Evolutionary conservation across 2,797 vertebrate species (phyloP).

Genomic region (Propithecus perrieri): DNA sequence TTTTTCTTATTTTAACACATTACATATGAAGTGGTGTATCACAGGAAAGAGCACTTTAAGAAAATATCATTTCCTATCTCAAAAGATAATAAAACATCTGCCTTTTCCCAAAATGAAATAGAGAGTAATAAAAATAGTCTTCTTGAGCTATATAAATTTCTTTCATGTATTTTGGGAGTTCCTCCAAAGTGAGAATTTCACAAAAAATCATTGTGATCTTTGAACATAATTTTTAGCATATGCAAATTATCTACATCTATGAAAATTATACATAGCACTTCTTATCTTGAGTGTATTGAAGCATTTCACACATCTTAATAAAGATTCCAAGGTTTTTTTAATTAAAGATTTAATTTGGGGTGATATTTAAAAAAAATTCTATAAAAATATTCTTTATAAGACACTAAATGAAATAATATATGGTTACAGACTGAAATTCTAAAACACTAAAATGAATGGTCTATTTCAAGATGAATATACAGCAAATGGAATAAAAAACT

Average conservation of each 20-base stretch:
- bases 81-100: constrained; percentile 68
- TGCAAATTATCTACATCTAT: constrained; percentile 50
- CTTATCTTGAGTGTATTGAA: constrained; percentile 52
- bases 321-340: constrained; percentile 42
- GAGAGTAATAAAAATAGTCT: constrained; percentile 59
- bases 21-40: constrained; percentile 54
- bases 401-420: neutral
- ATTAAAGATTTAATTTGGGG: constrained; percentile 56
- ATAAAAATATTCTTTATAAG: constrained; percentile 21
- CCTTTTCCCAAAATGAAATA: constrained; percentile 28
- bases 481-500: neutral
- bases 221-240: constrained; percentile 61
- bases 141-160: constrained; percentile 35
- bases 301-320: constrained; percentile 65
- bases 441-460: constrained; percentile 5
- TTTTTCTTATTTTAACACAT: constrained; percentile 55
- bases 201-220: constrained; percentile 34
- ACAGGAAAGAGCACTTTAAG: constrained; percentile 63
- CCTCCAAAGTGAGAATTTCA: constrained; percentile 63
- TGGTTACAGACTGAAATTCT: neutral
- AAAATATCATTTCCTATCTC: constrained; percentile 59
- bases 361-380: constrained; percentile 46
- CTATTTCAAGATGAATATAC: constrained; percentile 26
- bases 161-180: constrained; percentile 56
- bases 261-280: constrained; percentile 54